A percentile compares a stretch with the other conserved stretches of the same genome.
These are phyloP conservation scores for Poecilia latipinna DNA, from an alignment of 2,113 vertebrate genomes.

Conservation along the genomic window DNA sequence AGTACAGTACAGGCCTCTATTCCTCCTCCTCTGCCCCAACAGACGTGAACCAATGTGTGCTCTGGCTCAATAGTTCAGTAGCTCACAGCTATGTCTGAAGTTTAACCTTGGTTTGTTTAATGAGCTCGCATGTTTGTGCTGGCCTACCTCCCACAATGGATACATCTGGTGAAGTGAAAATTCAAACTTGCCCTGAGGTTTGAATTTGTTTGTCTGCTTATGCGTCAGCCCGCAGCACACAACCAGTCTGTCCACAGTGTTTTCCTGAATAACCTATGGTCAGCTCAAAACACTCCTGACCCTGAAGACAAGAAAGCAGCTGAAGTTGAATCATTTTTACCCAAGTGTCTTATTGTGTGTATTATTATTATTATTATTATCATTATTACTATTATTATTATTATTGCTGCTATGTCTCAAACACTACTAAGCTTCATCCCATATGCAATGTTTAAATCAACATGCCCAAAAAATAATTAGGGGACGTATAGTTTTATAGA, in stretches of 20 bases:
- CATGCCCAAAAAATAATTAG: slow-evolving; percentile 11
- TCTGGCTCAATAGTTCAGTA: slow-evolving; percentile 9
- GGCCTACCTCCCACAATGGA: not conserved
- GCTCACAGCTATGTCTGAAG: slow-evolving; percentile 35
- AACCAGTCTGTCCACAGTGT: slow-evolving; percentile 38
- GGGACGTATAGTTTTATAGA: slow-evolving; percentile 11
- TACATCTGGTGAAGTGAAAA: not conserved
- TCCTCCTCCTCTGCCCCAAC: not conserved
- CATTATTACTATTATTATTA: slow-evolving; percentile 28
- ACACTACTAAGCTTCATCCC: slow-evolving; percentile 21
- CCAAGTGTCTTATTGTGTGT: slow-evolving; percentile 16
- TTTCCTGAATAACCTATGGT: slow-evolving; percentile 21
- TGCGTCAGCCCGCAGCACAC: slow-evolving; percentile 28
- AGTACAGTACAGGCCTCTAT: slow-evolving; percentile 25
- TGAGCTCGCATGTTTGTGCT: slow-evolving; percentile 23
- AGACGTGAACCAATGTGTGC: slow-evolving; percentile 27
- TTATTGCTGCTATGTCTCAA: not conserved
- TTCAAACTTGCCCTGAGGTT: slow-evolving; percentile 28
- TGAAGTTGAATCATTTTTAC: slow-evolving; percentile 18
- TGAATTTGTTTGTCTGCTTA: slow-evolving; percentile 52
- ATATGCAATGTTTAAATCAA: slow-evolving; percentile 12
- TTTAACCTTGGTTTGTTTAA: slow-evolving; percentile 20
- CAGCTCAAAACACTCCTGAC: slow-evolving; percentile 38
- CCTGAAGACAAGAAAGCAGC: slow-evolving; percentile 41
- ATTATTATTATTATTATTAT: slow-evolving; percentile 40